These are phyloP conservation scores for Dasysyrphus tricinctus DNA, from an alignment of 2,888 invertebrate species.

Conservation along the genomic window DNA sequence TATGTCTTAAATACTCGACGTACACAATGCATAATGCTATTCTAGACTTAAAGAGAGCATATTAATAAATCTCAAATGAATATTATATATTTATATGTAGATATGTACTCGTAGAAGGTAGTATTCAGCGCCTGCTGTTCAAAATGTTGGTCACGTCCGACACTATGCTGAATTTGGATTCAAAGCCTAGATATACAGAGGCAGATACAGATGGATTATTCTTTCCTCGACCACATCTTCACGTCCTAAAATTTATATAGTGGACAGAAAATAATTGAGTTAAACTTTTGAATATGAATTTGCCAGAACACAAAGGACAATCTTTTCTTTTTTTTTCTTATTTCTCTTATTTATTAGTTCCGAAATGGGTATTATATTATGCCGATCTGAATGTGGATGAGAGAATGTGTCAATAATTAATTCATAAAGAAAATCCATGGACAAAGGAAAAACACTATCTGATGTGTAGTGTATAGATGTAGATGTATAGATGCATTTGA, in stretches of 20 bases:
- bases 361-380: conserved; percentile 4
- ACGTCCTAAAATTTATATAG: conserved; percentile 27
- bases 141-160: conserved; percentile 71
- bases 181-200: conserved; percentile 20
- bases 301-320: conserved; percentile 48
- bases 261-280: conserved; percentile 63
- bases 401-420: conserved; percentile 60
- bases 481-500: not conserved
- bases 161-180: conserved; percentile 58
- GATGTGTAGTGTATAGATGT: no score
- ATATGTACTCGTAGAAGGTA: not conserved
- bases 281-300: conserved; percentile 71
- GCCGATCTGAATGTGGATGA: conserved; percentile 6
- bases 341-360: conserved; percentile 19
- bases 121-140: conserved; percentile 44
- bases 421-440: conserved; percentile 57
- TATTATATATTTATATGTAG: not conserved
- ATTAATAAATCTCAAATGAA: conserved; percentile 61
- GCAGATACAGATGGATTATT: conserved; percentile 23
- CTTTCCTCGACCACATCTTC: conserved; percentile 33
- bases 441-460: not conserved
- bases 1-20: conserved; percentile 10
- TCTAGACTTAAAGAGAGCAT: conserved; percentile 45
- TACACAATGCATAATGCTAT: conserved; percentile 34
- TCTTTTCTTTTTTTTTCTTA: not conserved